Conservation (phyloP, 2,888 invertebrate genomes). For the Hypolimnas misippus region DNA sequence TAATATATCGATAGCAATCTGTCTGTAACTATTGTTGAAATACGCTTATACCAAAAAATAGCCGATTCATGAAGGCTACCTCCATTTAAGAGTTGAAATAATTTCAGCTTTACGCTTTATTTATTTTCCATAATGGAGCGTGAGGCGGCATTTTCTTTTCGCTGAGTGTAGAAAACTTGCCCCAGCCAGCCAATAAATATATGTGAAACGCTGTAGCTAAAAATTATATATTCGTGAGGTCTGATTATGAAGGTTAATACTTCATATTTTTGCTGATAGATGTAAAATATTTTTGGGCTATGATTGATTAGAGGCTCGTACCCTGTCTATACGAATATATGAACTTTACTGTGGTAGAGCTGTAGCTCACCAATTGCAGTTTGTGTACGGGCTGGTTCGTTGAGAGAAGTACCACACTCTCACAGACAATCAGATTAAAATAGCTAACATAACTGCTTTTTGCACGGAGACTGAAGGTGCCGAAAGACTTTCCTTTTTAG, state of each 20-base stretch:
- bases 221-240: conserved; percentile 3
- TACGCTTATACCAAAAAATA: conserved; percentile 48
- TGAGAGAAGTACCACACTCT: too few relatives aligned
- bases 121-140: conserved; percentile 73
- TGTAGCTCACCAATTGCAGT: too few relatives aligned
- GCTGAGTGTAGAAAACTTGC: conserved; percentile 17
- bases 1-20: conserved; percentile 47
- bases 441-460: too few relatives aligned
- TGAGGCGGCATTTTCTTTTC: conserved; percentile 62
- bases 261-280: too few relatives aligned
- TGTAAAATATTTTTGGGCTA: neutral
- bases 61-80: conserved; percentile 65
- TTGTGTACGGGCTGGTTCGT: too few relatives aligned
- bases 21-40: conserved; percentile 63
- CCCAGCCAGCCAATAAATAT: neutral
- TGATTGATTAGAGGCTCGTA: too few relatives aligned
- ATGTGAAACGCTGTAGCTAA: neutral
- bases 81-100: conserved; percentile 74
- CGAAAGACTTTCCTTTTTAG: too few relatives aligned
- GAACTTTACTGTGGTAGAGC: too few relatives aligned
- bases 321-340: too few relatives aligned
- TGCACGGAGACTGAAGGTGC: too few relatives aligned
- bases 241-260: too few relatives aligned
- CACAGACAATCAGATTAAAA: too few relatives aligned
- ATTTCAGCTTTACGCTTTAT: conserved; percentile 74